Conservation (phyloP, 2,113 vertebrate genomes). For the Scytalopus superciliaris region DNA sequence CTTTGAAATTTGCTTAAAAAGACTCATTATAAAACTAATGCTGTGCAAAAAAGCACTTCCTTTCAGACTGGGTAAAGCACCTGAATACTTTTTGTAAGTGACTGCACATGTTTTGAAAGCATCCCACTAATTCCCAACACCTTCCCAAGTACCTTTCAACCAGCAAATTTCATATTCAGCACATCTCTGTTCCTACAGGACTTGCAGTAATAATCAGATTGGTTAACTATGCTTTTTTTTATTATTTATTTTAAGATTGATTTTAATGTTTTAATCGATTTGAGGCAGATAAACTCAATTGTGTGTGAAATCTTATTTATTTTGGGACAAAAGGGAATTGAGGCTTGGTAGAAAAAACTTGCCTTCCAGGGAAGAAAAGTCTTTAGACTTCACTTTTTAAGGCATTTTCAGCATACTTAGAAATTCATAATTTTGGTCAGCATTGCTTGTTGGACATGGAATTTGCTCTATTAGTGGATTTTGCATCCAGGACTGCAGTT, state of each 20-base stretch:
- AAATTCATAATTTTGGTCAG: not conserved
- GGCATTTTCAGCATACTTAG: not conserved
- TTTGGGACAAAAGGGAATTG: constrained; percentile 56
- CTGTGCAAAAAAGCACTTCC: constrained; percentile 41
- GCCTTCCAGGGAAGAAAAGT: not conserved
- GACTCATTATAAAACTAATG: constrained; percentile 62
- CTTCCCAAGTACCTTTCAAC: constrained; percentile 61
- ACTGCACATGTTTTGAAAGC: constrained; percentile 64
- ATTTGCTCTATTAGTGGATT: not conserved
- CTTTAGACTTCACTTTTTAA: not conserved
- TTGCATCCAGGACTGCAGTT: not conserved
- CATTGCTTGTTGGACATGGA: not conserved
- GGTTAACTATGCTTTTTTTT: constrained; percentile 66
- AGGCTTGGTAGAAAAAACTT: not conserved
- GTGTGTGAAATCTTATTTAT: constrained; percentile 71
- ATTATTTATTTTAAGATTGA: constrained; percentile 58
- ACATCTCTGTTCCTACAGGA: constrained; percentile 59
- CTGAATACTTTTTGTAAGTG: constrained; percentile 63
- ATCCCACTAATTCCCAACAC: constrained; percentile 41
- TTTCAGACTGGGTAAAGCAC: constrained; percentile 61
- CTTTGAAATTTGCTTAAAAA: constrained; percentile 74
- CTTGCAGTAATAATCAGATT: constrained; percentile 69
- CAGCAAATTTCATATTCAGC: constrained; percentile 58
- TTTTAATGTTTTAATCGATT: constrained; percentile 75
- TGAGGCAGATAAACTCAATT: constrained; percentile 71